A percentile compares a stretch with the other conserved stretches of the same genome.
phyloP scores from a whole-genome alignment of 1,140 invertebrate species.

The Bombus impatiens region DNA sequence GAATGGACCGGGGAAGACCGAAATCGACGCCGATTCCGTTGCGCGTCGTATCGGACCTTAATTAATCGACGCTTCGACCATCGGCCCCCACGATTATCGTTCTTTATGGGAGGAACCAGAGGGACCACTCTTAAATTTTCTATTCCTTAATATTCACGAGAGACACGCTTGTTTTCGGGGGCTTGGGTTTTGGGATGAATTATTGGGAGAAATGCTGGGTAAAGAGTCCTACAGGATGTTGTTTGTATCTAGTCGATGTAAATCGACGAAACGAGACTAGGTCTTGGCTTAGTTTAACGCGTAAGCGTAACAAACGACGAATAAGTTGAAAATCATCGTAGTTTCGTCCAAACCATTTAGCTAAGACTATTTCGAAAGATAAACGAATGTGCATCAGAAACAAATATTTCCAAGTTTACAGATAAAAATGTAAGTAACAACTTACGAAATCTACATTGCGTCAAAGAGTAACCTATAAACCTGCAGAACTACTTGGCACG shows the following conservation, averaged over 20 bases:
- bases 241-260: neutral
- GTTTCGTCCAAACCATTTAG: neutral
- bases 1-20: neutral
- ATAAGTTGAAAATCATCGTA: neutral
- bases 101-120: neutral
- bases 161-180: slow-evolving; percentile 5
- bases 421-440: neutral
- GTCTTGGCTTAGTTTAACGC: neutral
- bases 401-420: neutral
- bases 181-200: neutral
- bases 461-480: neutral
- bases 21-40: slow-evolving; percentile 37
- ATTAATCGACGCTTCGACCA: slow-evolving; percentile 39
- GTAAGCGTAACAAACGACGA: neutral
- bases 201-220: neutral
- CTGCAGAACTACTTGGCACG: too few species aligned
- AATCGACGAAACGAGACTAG: neutral
- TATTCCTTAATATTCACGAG: slow-evolving; percentile 44
- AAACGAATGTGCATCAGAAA: accelerated
- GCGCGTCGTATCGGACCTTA: slow-evolving; percentile 8
- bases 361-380: neutral
- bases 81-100: slow-evolving; percentile 49
- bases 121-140: slow-evolving; percentile 43
- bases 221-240: neutral
- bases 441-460: neutral